Conservation (phyloP, 2,888 invertebrate genomes). For the Pharmacophagus antenor region DNA sequence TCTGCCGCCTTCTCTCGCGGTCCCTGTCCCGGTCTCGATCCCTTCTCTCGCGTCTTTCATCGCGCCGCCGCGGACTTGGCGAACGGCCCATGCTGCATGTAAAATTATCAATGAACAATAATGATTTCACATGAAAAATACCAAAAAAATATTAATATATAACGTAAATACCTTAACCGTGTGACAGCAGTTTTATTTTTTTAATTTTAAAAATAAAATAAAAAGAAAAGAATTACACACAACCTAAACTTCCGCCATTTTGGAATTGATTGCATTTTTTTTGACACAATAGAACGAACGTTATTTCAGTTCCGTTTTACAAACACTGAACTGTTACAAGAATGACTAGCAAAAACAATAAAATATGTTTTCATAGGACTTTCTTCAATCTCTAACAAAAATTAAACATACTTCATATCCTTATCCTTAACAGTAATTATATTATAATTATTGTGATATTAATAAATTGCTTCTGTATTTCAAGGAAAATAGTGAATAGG, state of each 20-base stretch:
- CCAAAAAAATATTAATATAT: neutral
- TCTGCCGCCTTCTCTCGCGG: constrained; percentile 64
- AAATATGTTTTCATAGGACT: too few species aligned
- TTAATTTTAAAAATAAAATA: constrained; percentile 50
- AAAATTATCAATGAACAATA: constrained; percentile 27
- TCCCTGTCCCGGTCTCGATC: constrained; percentile 65
- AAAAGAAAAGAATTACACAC: constrained; percentile 62
- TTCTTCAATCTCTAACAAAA: too few species aligned
- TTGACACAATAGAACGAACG: constrained; percentile 35
- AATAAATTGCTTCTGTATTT: too few species aligned
- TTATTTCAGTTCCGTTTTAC: constrained; percentile 42
- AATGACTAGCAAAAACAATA: too few species aligned
- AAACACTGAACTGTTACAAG: neutral
- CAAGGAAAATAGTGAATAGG: neutral
- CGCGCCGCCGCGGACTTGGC: constrained; percentile 75
- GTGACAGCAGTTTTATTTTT: constrained; percentile 59
- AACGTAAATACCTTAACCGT: constrained; percentile 57
- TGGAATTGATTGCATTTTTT: constrained; percentile 48
- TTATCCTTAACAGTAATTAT: too few species aligned
- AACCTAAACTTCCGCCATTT: constrained; percentile 72
- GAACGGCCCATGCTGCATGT: constrained; percentile 69
- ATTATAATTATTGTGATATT: too few species aligned
- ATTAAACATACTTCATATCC: too few species aligned
- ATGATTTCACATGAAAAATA: constrained; percentile 7
- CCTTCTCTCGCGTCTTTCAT: constrained; percentile 46